Evolutionary conservation across 1,140 invertebrate genomes (phyloP).

Genomic region (Amphibalanus amphitrite): DNA sequence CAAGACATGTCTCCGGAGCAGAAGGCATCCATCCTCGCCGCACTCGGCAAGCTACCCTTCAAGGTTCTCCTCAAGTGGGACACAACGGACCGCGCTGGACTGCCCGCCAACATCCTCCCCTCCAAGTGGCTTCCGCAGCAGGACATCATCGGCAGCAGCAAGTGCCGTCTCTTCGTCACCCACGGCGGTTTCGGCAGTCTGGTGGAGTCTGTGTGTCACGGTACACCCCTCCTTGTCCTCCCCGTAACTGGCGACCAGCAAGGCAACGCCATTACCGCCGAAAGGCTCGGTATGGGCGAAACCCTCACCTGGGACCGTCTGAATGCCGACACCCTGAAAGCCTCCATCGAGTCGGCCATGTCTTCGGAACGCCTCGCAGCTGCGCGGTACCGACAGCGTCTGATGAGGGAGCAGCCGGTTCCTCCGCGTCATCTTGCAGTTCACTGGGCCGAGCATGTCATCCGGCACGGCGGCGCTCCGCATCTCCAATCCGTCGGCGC

Average conservation of each 20-base stretch:
- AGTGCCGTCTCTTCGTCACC: slow-evolving; percentile 39
- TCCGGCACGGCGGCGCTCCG: slow-evolving; percentile 31
- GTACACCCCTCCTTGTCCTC: slow-evolving; percentile 46
- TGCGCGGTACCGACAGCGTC: slow-evolving; percentile 8
- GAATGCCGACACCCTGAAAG: not conserved
- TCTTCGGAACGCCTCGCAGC: slow-evolving; percentile 10
- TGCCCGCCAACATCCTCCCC: slow-evolving; percentile 18
- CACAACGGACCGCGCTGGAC: slow-evolving; percentile 11
- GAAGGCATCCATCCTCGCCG: slow-evolving; percentile 9
- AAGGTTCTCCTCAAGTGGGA: slow-evolving; percentile 20
- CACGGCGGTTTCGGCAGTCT: slow-evolving; percentile 49
- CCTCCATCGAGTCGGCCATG: slow-evolving; percentile 13
- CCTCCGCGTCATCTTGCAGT: slow-evolving; percentile 11
- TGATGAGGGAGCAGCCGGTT: slow-evolving; percentile 16
- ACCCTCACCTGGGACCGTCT: slow-evolving; percentile 11
- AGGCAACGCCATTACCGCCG: slow-evolving; percentile 20
- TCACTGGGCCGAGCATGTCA: slow-evolving; percentile 36
- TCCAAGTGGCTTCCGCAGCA: slow-evolving; percentile 19
- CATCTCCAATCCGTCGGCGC: too few species aligned
- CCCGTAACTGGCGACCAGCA: slow-evolving; percentile 45
- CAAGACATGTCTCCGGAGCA: too few species aligned
- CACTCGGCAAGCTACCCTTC: slow-evolving; percentile 17
- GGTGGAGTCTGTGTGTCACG: slow-evolving; percentile 48
- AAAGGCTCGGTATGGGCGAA: slow-evolving; percentile 33
- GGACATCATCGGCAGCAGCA: slow-evolving; percentile 17